A percentile compares a stretch with the other conserved stretches of the same genome.
These are phyloP conservation scores for Ophioderma brevispina DNA, from an alignment of 35 echinoderm and acorn worm species.

Conservation along the genomic window DNA sequence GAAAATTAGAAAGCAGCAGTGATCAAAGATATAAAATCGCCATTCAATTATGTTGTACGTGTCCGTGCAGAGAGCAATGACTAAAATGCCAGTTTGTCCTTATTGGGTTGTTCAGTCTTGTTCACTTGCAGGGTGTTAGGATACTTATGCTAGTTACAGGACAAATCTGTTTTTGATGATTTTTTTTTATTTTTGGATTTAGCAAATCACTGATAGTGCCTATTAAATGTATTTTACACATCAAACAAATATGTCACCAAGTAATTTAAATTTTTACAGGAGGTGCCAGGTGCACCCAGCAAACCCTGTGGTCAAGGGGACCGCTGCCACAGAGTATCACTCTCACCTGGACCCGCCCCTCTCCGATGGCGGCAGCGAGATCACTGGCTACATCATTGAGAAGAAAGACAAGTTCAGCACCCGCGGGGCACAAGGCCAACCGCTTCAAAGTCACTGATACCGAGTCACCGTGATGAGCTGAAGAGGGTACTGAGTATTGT, in stretches of 20 bases:
- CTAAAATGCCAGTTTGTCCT: too few relatives aligned
- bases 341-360: slow-evolving; percentile 66
- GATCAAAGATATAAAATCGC: too few relatives aligned
- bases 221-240: neutral
- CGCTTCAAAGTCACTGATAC: slow-evolving; percentile 52
- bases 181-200: neutral
- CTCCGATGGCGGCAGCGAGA: slow-evolving; percentile 80
- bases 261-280: too few relatives aligned
- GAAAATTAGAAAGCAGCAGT: too few relatives aligned
- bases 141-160: too few relatives aligned
- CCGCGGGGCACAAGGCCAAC: slow-evolving; percentile 77
- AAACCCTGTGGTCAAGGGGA: slow-evolving; percentile 49
- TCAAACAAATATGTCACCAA: neutral
- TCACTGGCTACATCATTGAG: slow-evolving; percentile 88
- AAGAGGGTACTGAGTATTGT: slow-evolving; percentile 62
- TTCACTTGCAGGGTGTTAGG: too few relatives aligned
- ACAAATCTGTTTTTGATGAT: neutral
- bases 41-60: too few relatives aligned
- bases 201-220: too few relatives aligned
- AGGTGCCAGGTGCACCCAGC: slow-evolving; percentile 65
- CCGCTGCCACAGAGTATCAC: slow-evolving; percentile 57
- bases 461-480: slow-evolving; percentile 66
- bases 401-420: slow-evolving; percentile 84
- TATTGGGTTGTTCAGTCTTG: too few relatives aligned
- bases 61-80: too few relatives aligned